These are phyloP conservation scores for Tetrapedia diversipes DNA, from an alignment of 2,888 invertebrate genomes.

Conservation along the genomic window DNA sequence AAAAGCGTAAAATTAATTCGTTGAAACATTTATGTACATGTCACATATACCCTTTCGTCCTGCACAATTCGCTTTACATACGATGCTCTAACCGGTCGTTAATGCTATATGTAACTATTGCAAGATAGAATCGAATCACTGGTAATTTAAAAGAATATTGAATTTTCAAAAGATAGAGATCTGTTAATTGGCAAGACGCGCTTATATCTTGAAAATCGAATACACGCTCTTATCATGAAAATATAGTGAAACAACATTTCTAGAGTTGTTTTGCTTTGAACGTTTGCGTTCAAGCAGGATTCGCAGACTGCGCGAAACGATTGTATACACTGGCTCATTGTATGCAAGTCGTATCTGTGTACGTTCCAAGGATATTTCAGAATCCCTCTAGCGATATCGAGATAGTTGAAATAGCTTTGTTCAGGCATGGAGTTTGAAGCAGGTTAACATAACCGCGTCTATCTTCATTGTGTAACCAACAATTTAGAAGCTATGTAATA, in stretches of 20 bases:
- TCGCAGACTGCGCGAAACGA: conserved; percentile 34
- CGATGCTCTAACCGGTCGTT: too few relatives aligned
- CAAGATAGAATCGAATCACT: not conserved
- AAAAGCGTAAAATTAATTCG: too few relatives aligned
- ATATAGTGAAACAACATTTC: conserved; percentile 23
- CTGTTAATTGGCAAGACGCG: not conserved
- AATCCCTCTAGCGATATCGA: conserved; percentile 69
- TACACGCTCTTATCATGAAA: conserved; percentile 18
- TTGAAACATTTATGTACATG: too few relatives aligned
- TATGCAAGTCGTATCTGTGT: conserved; percentile 56
- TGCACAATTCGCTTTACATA: too few relatives aligned
- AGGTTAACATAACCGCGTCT: not conserved
- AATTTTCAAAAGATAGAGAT: not conserved
- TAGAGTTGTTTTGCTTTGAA: not conserved
- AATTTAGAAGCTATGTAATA: conserved; percentile 8
- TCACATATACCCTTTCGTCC: too few relatives aligned
- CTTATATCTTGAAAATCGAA: not conserved
- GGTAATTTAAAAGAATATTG: not conserved
- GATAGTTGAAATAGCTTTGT: conserved; percentile 26
- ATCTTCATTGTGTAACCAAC: not conserved
- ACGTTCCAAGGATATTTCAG: conserved; percentile 79
- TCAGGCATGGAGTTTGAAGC: not conserved
- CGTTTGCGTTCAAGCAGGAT: conserved; percentile 21
- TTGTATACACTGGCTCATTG: not conserved
- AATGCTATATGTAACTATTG: too few relatives aligned